Conservation (phyloP, 2,797 vertebrate genomes). For the Peromyscus melanophrys region DNA sequence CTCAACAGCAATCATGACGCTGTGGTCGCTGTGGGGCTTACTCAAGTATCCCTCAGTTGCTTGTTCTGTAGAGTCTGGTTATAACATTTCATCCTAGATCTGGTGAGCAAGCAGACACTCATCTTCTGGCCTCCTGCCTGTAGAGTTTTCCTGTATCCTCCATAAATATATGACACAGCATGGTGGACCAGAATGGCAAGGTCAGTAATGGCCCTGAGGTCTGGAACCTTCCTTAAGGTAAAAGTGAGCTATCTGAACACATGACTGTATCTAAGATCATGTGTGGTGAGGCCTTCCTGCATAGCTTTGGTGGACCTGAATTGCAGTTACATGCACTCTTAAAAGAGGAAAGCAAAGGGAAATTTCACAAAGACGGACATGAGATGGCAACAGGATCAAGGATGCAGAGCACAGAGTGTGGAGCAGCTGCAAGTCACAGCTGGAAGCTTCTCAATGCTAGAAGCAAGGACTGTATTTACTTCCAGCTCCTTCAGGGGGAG, state of each 20-base stretch:
- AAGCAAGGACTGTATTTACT: neutral
- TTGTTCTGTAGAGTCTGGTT: conserved; percentile 59
- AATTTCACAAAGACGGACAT: conserved; percentile 2
- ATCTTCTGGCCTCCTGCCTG: neutral
- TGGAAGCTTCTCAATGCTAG: neutral
- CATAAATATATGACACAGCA: neutral
- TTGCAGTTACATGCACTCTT: neutral
- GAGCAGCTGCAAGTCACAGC: neutral
- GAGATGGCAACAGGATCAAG: neutral
- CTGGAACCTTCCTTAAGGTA: neutral
- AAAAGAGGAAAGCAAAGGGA: neutral
- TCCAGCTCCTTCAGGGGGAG: neutral
- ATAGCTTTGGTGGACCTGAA: neutral
- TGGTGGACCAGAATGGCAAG: neutral
- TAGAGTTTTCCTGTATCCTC: neutral
- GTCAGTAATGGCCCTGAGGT: neutral
- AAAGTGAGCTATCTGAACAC: neutral
- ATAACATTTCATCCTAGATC: conserved; percentile 54
- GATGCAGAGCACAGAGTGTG: neutral
- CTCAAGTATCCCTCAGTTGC: conserved; percentile 35
- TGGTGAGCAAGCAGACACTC: conserved; percentile 25
- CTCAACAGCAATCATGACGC: conserved; percentile 36
- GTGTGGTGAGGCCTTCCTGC: neutral
- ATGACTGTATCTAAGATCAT: neutral
- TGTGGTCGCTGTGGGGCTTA: conserved; percentile 64